Evolutionary conservation across 2,888 invertebrate species (phyloP), one percentile per base, ranked within the genome.

Genomic region (Chymomyza procnemis): DNA sequence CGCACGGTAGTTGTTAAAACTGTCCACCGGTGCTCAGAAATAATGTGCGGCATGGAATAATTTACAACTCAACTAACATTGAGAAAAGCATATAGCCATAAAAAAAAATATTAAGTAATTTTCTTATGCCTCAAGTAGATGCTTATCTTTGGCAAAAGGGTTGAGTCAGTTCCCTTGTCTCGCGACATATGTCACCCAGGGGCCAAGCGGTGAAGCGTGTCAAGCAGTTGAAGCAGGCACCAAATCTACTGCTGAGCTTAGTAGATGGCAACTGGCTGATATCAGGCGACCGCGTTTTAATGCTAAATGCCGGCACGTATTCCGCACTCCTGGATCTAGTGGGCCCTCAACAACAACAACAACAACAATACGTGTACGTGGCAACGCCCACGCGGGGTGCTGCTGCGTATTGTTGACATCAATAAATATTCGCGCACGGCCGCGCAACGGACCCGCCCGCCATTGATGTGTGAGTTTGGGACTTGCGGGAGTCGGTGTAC

Each of bases 401-500:
- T 47, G 34, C 26, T 57, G 54, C 59, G 48, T 52, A 41, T 66
- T 82, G 84, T 87, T 84, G 84, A 87, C 84, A 87, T 82, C 84
- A 85, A 84, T 87, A 84, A 84, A 84, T 84, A 85, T 84, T 80
- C 80, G 87, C 87, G 85, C 78, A 81, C 79, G 71, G 76, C 62
- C 74, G 68, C 58, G 52, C 46, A 34, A 9, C 61, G 26, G 61
- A 50, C 54, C 21, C 19, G 34, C 16, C 41, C 19, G 34, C 16
- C 41, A 14, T 30, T 34, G 34, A 22, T 56, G 47, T 61, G 30
- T 52, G 46, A 5, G 46, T 58, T 9, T 46, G 14, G 47, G 48
- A 26, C 26, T 26, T 26, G 52, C 54, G 58, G 54, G 47, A 60
- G 22, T 41, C 16, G 41, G 12, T 62, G 41, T 50, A 18, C 47